phyloP scores from a whole-genome alignment of 2,797 vertebrate species.

The Forpus xanthops region DNA sequence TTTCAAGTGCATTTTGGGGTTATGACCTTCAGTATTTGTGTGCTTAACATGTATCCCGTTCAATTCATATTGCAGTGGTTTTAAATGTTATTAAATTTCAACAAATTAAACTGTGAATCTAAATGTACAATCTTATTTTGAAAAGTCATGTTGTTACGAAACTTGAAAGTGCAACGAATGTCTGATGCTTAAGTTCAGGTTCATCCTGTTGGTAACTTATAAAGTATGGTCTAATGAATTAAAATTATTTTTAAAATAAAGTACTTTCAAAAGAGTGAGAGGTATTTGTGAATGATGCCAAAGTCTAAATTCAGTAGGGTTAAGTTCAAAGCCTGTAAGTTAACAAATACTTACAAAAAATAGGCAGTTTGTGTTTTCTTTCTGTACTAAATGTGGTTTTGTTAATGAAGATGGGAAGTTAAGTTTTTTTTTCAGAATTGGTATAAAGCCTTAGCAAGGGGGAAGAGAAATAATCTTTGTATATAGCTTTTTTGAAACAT shows the following conservation, averaged over 20 bases:
- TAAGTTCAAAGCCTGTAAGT: not conserved
- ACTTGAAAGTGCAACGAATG: constrained; percentile 77
- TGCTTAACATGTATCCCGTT: constrained; percentile 77
- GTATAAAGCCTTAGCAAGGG: not conserved
- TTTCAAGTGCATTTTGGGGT: constrained; percentile 68
- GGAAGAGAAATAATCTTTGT: not conserved
- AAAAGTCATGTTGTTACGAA: constrained; percentile 77
- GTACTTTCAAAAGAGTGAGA: constrained; percentile 69
- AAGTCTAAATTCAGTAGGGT: constrained; percentile 2
- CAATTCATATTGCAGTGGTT: constrained; percentile 74
- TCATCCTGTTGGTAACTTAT: constrained; percentile 70
- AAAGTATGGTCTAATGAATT: constrained; percentile 69
- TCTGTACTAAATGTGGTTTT: not conserved
- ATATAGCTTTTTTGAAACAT: not conserved
- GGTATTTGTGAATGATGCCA: constrained; percentile 66
- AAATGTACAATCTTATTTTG: constrained; percentile 79
- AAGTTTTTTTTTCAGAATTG: not conserved
- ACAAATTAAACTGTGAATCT: constrained; percentile 78
- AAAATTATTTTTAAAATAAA: constrained; percentile 76
- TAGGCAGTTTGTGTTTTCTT: not conserved
- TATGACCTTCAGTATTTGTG: constrained; percentile 73
- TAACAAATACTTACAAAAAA: not conserved
- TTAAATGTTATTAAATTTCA: constrained; percentile 78
- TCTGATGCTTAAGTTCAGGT: constrained; percentile 77
- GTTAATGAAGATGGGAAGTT: not conserved